These are phyloP conservation scores for Cydia pomonella DNA, from an alignment of 1,140 invertebrate species.

Conservation along the genomic window DNA sequence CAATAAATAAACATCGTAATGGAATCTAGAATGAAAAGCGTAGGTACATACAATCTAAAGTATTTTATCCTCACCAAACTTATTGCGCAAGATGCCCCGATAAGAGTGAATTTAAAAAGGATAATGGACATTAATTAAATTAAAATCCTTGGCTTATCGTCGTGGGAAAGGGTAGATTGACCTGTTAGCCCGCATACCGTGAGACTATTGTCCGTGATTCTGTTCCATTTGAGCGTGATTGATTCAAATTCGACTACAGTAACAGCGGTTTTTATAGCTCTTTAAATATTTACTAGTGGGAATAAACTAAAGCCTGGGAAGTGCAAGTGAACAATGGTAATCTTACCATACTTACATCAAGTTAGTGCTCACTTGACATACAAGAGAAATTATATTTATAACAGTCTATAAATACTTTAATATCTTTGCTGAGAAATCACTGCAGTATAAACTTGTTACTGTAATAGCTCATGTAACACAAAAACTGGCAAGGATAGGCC, in stretches of 20 bases:
- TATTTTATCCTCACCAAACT: conserved; percentile 23
- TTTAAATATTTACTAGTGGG: neutral
- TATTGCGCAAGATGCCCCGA: conserved; percentile 5
- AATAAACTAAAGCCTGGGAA: neutral
- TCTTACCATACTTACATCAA: neutral
- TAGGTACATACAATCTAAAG: conserved; percentile 10
- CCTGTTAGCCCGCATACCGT: conserved; percentile 78
- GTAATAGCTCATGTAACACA: conserved; percentile 9
- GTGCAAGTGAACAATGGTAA: neutral
- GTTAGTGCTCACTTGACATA: neutral
- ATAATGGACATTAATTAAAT: conserved; percentile 68
- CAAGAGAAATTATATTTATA: neutral
- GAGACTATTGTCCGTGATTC: conserved; percentile 66
- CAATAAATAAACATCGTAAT: conserved; percentile 1
- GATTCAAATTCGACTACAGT: conserved; percentile 68
- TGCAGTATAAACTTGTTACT: conserved; percentile 6
- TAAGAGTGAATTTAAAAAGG: conserved; percentile 48
- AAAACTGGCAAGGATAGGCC: conserved; percentile 12
- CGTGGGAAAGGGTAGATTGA: conserved; percentile 79
- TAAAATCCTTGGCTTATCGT: conserved; percentile 71
- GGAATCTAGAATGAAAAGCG: neutral
- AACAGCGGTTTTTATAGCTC: conserved; percentile 42
- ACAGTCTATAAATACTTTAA: neutral
- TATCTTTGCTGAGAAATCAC: neutral
- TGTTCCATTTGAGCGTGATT: conserved; percentile 47